Base-by-base conservation (phyloP, 2,113 vertebrate genomes). In the Rhadina sibilatrix region DNA sequence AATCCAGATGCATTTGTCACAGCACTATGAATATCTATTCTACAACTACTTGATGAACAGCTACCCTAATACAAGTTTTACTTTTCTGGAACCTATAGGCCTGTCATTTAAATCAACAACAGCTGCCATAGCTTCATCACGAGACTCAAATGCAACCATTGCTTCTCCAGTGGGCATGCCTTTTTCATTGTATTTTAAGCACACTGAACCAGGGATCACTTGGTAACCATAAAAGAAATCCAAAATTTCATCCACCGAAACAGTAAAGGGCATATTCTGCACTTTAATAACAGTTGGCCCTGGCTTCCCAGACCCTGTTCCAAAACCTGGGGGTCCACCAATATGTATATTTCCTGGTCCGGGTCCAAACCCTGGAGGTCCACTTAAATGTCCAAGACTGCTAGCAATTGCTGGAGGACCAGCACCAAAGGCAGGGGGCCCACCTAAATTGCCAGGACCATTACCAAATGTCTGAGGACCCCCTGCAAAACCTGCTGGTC, bases 191-290 rank as follows among this genome's bases (percentile, higher is more conserved):
- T 99, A 99, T 93, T 99, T 99, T 95, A 99, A 98, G 96, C 99
- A 99, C 42, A 99, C 99, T 31, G 99, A 99, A 75, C 99, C 99
- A 75, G 98, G 99, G 86, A 99, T 98, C 89, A 99, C 99, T 96
- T 99, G 99, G 96, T 99, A 99, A 54, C 99, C 99, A 77, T 99
- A 99, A 97, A 99, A 99, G 96, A 99, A 99, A 99, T 99, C 99
- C 97, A 99, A 97, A 93, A 99, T 99, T 97, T 99, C 99, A 96
- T 99, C 99, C 80, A 99, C 99, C 6, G 99, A 99, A 75, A 99
- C 99, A 64, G 99, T 99, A 94, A 99, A 99, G 35, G 99, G 99
- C 99, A 99, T 99, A 96, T 99, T 99, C 91, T 99, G 99, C 68
- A 99, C 99, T 97, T 99, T 99, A 87, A 99, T 99, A 83, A 99